Evolutionary conservation across 2,113 vertebrate species (phyloP).

Genomic region (Xenotilapia longispinis): DNA sequence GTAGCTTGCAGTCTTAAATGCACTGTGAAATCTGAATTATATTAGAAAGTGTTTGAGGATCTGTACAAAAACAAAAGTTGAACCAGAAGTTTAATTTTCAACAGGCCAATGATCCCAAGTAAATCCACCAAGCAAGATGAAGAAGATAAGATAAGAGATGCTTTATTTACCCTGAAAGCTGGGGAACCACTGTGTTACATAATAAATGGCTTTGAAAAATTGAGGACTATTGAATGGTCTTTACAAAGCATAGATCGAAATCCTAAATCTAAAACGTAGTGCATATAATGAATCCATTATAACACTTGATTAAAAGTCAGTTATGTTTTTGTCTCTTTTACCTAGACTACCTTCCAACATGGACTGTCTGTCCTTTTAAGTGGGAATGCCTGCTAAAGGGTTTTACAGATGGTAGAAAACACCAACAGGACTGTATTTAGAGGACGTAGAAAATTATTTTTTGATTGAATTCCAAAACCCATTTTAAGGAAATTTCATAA

Average conservation of each 20-base stretch:
- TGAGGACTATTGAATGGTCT: background rate
- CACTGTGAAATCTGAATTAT: background rate
- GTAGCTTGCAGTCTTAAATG: background rate
- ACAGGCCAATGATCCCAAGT: background rate
- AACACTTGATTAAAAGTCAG: background rate
- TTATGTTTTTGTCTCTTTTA: background rate
- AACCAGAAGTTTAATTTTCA: background rate
- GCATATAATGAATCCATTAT: background rate
- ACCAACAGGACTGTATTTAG: background rate
- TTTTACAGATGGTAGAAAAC: background rate
- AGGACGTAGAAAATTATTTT: background rate
- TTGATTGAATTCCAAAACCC: background rate
- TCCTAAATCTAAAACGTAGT: background rate
- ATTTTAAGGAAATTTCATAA: background rate
- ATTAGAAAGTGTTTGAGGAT: background rate
- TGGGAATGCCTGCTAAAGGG: background rate
- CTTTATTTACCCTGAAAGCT: background rate
- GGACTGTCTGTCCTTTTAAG: background rate
- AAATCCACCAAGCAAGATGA: background rate
- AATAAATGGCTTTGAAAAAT: background rate
- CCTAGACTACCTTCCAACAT: background rate
- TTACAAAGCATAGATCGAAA: background rate
- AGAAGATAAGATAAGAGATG: background rate
- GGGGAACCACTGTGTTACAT: background rate
- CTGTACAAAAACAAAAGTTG: background rate